Evolutionary conservation across 1,140 invertebrate genomes (phyloP), one percentile per base, ranked within the genome.

Genomic region (Ceratosolen solmsi): DNA sequence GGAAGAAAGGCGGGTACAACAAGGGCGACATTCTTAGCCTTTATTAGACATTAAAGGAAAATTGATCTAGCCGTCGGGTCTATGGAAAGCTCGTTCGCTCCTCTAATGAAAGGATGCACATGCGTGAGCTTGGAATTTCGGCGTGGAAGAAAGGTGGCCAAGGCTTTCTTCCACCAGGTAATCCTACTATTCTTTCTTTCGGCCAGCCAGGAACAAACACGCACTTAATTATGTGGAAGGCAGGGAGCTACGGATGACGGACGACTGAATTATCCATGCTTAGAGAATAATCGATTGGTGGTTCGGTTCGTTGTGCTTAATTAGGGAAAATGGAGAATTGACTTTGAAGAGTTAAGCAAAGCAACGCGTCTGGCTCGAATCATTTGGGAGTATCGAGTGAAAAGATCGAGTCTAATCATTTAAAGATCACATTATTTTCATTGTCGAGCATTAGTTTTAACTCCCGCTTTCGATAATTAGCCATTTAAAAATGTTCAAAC

Each of bases 1-100:
- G 30, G 33, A 0, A 15, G 11, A 63, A 33, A 22, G 63, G 22
- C 20, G 22, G 17, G 68, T n/a, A 71, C 4, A 41, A 2, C 13
- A 36, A 1, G 51, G n/a, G n/a, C n/a, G n/a, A n/a, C n/a, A n/a
- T n/a, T n/a, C n/a, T n/a, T n/a, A n/a, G 36, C 7, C 33, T 36
- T 51, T 38, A 41, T 30, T 27, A 15, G 2, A 38, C 30, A 25
- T 63, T 36, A 49, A 51, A 30, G 51, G 68, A 79, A 58, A 79
- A 72, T 79, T 58, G 78, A 79, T 60, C 13, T n/a, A 56, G 36
- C 68, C 33, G 30, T 33, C 51, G n/a, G n/a, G 20, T 73, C 46
- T 15, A 22, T 27, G 33, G 22, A 46, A 60, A 41, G 36, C n/a
- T n/a, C n/a, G n/a, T n/a, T n/a, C n/a, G n/a, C n/a, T n/a, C n/a